phyloP scores from a whole-genome alignment of 1,140 invertebrate species.

The Pseudomyrmex gracilis region DNA sequence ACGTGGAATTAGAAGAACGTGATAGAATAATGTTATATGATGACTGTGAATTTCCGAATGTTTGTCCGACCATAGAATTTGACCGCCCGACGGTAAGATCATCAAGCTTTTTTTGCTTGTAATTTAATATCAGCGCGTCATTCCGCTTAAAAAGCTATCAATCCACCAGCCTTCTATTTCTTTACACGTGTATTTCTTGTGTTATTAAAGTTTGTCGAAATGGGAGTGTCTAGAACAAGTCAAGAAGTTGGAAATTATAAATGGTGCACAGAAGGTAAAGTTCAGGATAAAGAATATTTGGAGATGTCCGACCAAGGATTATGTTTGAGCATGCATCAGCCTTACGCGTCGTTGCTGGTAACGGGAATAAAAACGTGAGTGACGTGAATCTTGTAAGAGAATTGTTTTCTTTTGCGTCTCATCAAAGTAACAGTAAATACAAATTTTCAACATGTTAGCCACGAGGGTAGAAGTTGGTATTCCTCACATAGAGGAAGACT shows the following conservation, averaged over 20 bases:
- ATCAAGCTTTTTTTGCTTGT: conserved; percentile 18
- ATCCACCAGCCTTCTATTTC: background rate
- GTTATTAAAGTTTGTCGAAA: conserved; percentile 34
- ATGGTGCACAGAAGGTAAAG: conserved; percentile 81
- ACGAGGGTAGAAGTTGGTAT: conserved; percentile 98
- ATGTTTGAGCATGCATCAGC: conserved; percentile 98
- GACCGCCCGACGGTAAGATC: conserved; percentile 72
- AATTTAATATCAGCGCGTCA: background rate
- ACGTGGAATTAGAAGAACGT: conserved; percentile 77
- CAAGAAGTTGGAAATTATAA: background rate
- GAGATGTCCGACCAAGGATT: conserved; percentile 95
- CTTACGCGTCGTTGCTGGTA: conserved; percentile 96
- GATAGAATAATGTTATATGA: conserved; percentile 77
- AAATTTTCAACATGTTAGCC: conserved; percentile 86
- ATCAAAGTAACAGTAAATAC: background rate
- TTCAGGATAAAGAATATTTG: conserved; percentile 94
- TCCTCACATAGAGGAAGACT: conserved; percentile 94
- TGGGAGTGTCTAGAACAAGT: conserved; percentile 4
- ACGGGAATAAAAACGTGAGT: conserved; percentile 95
- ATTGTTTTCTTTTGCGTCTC: conserved; percentile 4
- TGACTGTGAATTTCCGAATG: conserved; percentile 46
- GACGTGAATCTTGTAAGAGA: conserved; percentile 1
- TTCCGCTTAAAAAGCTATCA: background rate
- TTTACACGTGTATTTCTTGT: conserved; percentile 67
- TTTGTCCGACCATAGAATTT: conserved; percentile 75